A percentile compares a stretch with the other conserved stretches of the same genome.
These are phyloP conservation scores for Drosophila ustulata DNA, from an alignment of 2,888 invertebrate genomes.

Conservation along the genomic window DNA sequence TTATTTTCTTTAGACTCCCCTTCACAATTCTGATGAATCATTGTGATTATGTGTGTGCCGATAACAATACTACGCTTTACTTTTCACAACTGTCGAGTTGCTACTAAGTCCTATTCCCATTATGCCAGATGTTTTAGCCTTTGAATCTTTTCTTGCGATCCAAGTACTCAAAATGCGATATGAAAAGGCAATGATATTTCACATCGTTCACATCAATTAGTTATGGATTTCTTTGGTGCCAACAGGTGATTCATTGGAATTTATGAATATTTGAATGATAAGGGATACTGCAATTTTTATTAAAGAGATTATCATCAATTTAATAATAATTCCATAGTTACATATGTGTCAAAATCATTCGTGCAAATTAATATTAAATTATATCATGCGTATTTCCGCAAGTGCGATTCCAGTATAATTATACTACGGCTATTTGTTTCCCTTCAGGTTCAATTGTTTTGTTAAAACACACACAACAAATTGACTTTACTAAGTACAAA, in stretches of 20 bases:
- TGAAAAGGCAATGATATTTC: slow-evolving; percentile 9
- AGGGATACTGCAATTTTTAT: too few relatives aligned
- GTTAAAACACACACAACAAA: not conserved
- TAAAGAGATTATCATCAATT: too few relatives aligned
- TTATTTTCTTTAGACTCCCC: slow-evolving; percentile 17
- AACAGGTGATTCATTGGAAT: not conserved
- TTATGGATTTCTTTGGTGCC: not conserved
- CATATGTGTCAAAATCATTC: not conserved
- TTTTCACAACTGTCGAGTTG: slow-evolving; percentile 4
- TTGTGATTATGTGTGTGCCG: slow-evolving; percentile 22
- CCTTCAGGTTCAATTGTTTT: not conserved
- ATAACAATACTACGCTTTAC: slow-evolving; percentile 31
- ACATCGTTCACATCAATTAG: not conserved
- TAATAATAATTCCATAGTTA: not conserved
- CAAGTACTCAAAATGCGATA: not conserved
- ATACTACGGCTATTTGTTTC: not conserved
- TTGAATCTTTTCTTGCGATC: not conserved
- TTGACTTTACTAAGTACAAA: too few relatives aligned
- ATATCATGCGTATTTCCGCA: not conserved
- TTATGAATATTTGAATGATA: not conserved
- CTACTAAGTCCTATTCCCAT: not conserved
- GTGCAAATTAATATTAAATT: not conserved
- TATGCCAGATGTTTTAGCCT: slow-evolving; percentile 20
- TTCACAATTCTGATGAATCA: slow-evolving; percentile 39
- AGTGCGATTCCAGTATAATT: not conserved